Percentiles rank a stretch among this genome's conserved stretches.
Evolutionary conservation across 2,113 vertebrate genomes (phyloP).

Genomic region (Gnathonemus echidnorhynchus): DNA sequence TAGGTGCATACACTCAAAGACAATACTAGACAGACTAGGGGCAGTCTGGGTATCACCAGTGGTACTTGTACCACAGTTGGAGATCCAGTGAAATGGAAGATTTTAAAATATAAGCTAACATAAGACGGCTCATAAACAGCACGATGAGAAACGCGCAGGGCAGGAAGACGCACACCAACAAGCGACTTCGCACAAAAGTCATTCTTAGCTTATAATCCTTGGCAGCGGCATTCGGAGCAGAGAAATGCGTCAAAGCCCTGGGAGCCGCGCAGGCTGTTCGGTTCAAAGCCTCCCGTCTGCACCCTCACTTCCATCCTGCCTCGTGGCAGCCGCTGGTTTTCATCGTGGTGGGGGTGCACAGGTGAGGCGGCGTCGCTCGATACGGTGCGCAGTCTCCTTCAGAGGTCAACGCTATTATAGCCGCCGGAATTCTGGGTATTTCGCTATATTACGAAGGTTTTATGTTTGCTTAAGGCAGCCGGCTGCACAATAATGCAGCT

Average conservation of each 20-base stretch:
- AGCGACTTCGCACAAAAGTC: neutral
- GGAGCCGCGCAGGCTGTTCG: constrained; percentile 52
- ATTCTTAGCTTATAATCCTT: neutral
- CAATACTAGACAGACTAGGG: neutral
- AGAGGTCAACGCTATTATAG: neutral
- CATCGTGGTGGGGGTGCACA: constrained; percentile 9
- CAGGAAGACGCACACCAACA: neutral
- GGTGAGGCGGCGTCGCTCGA: neutral
- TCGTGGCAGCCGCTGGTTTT: constrained; percentile 46
- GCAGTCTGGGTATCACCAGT: neutral
- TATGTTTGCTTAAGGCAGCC: neutral
- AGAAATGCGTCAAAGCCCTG: constrained; percentile 25
- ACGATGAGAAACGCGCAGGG: no score
- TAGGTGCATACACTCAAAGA: neutral
- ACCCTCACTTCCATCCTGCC: constrained; percentile 43
- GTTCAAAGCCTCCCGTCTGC: constrained; percentile 55
- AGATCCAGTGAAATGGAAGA: neutral
- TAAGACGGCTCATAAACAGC: neutral
- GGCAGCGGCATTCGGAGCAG: neutral
- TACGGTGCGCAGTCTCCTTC: neutral
- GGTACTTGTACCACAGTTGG: neutral
- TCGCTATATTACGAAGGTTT: neutral
- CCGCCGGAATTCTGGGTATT: neutral
- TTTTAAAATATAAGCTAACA: neutral
- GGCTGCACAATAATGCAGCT: neutral